Conservation (phyloP, 2,888 invertebrate genomes). For the Beris morrisii region DNA sequence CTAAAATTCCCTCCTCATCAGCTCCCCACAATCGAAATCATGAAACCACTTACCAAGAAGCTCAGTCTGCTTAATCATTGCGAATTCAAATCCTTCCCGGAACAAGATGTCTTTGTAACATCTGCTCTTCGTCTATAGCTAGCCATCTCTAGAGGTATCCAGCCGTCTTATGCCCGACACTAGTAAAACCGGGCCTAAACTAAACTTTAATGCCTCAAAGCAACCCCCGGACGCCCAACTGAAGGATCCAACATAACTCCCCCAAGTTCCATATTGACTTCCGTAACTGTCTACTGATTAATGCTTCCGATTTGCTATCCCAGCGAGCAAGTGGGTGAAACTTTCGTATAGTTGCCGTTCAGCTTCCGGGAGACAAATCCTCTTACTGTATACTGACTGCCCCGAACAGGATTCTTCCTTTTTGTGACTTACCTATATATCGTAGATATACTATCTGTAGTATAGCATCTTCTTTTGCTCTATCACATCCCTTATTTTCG, state of each 20-base stretch:
- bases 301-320: slow-evolving; percentile 31
- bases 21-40: too few relatives aligned
- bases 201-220: slow-evolving; percentile 14
- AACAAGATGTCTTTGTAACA: too few relatives aligned
- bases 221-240: neutral
- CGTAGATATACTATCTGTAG: slow-evolving; percentile 19
- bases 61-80: too few relatives aligned
- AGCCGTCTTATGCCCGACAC: too few relatives aligned
- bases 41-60: too few relatives aligned
- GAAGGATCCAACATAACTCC: too few relatives aligned
- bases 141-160: too few relatives aligned
- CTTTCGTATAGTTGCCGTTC: slow-evolving; percentile 5
- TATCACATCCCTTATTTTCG: neutral
- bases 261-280: slow-evolving; percentile 27
- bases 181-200: slow-evolving; percentile 6
- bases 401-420: slow-evolving; percentile 16
- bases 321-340: slow-evolving; percentile 1
- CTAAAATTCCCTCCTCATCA: too few relatives aligned
- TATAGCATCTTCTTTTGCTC: slow-evolving; percentile 12
- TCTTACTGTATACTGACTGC: slow-evolving; percentile 15
- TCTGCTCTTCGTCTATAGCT: too few relatives aligned
- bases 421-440: neutral
- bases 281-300: slow-evolving; percentile 29
- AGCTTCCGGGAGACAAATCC: slow-evolving; percentile 28
- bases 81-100: too few relatives aligned